phyloP scores from a whole-genome alignment of 1,140 invertebrate species.

The Oscheius sp. region DNA sequence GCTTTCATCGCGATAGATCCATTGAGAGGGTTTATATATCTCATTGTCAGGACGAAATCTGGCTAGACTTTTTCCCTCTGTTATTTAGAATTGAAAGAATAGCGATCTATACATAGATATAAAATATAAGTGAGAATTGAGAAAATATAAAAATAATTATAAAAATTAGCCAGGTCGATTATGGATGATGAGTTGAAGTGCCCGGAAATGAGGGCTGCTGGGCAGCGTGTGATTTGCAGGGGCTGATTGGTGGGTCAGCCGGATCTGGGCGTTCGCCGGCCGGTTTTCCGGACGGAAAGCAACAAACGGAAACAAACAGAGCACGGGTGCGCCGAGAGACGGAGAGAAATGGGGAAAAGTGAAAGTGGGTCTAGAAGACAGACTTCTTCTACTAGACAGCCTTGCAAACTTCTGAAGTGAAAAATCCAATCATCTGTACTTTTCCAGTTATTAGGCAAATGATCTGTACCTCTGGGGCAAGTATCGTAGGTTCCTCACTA shows the following conservation, averaged over 20 bases:
- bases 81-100: no score
- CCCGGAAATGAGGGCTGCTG: no score
- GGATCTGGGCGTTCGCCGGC: not conserved
- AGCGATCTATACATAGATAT: not conserved
- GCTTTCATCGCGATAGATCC: not conserved
- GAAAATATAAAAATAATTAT: not conserved
- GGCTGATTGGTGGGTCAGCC: not conserved
- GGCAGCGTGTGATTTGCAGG: not conserved
- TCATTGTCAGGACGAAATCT: no score
- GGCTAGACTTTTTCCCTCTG: no score
- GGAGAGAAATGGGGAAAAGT: no score
- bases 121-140: not conserved
- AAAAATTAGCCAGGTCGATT: no score
- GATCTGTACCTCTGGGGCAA: not conserved
- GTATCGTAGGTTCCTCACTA: not conserved
- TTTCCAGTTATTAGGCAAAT: not conserved
- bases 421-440: no score
- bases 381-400: no score
- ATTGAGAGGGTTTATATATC: not conserved
- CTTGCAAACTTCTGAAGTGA: no score
- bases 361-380: no score
- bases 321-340: no score
- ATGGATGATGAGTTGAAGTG: no score
- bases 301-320: slow-evolving; percentile 10
- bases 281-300: slow-evolving; percentile 10